Conservation (phyloP, 2,888 invertebrate species). For the Adelognathus sp. region DNA sequence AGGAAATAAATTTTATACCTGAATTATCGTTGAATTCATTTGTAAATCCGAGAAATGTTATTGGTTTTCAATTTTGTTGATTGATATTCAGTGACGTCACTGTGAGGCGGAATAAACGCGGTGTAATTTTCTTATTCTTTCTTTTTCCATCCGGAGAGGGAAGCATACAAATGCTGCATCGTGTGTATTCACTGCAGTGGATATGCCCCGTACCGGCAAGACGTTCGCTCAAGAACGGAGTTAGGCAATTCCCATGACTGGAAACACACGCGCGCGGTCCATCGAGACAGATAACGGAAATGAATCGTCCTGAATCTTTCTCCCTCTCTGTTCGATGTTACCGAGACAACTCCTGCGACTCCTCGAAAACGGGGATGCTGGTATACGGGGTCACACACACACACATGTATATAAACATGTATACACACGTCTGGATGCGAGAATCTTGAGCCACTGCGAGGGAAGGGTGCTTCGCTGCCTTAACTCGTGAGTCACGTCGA, state of each 20-base stretch:
- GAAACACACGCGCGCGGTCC: conserved; percentile 16
- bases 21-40: no score
- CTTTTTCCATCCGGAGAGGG: neutral
- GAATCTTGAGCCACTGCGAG: conserved; percentile 25
- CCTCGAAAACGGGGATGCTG: conserved; percentile 33
- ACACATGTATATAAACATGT: neutral
- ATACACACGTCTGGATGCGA: conserved; percentile 17
- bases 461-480: conserved; percentile 32
- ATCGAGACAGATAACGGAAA: conserved; percentile 41
- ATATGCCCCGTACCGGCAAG: conserved; percentile 10
- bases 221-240: conserved; percentile 12
- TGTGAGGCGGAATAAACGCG: neutral
- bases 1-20: no score
- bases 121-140: neutral
- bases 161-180: neutral
- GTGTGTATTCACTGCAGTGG: conserved; percentile 13
- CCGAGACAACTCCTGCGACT: conserved; percentile 1
- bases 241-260: conserved; percentile 32
- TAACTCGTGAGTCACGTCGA: conserved; percentile 53
- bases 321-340: neutral
- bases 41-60: no score
- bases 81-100: neutral
- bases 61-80: no score
- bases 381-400: no score
- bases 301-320: conserved; percentile 45